Percentiles rank a stretch among this genome's conserved stretches.
These are phyloP conservation scores for Pipistrellus pipistrellus DNA, from an alignment of 2,797 vertebrate species.

Conservation along the genomic window DNA sequence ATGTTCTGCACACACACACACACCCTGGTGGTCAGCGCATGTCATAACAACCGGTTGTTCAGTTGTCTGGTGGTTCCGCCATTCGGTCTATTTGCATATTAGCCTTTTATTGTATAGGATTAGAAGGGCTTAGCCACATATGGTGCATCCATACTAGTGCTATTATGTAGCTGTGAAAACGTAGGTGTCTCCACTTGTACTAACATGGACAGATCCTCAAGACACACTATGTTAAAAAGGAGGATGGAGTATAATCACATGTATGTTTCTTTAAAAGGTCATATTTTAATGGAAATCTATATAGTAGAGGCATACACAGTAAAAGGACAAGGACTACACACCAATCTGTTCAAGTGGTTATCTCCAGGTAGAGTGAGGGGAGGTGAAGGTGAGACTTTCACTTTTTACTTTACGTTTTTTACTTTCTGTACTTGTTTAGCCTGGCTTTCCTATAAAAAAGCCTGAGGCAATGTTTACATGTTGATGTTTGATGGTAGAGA, in stretches of 20 bases:
- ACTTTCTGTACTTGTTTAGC: not conserved
- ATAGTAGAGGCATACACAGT: not conserved
- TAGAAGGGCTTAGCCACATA: not conserved
- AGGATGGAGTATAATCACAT: not conserved
- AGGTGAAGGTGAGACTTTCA: not conserved
- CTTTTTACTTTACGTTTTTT: not conserved
- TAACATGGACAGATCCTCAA: not conserved
- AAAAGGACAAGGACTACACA: not conserved
- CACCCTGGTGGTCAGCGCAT: too few species aligned
- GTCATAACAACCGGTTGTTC: too few species aligned
- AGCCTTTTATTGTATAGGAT: too few species aligned
- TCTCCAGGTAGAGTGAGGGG: not conserved
- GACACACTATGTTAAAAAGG: not conserved
- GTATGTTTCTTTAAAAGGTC: not conserved
- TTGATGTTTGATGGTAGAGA: not conserved
- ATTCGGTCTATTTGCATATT: too few species aligned
- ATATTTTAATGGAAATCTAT: not conserved
- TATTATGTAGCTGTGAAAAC: not conserved
- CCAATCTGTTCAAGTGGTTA: not conserved
- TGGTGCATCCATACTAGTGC: too few species aligned
- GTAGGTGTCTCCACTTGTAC: not conserved
- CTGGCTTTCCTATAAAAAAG: not conserved
- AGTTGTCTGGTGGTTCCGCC: too few species aligned
- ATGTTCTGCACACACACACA: too few species aligned
- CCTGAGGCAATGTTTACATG: not conserved